These are phyloP conservation scores for Thripadectes ignobilis DNA, from an alignment of 2,797 vertebrate genomes.

Conservation along the genomic window DNA sequence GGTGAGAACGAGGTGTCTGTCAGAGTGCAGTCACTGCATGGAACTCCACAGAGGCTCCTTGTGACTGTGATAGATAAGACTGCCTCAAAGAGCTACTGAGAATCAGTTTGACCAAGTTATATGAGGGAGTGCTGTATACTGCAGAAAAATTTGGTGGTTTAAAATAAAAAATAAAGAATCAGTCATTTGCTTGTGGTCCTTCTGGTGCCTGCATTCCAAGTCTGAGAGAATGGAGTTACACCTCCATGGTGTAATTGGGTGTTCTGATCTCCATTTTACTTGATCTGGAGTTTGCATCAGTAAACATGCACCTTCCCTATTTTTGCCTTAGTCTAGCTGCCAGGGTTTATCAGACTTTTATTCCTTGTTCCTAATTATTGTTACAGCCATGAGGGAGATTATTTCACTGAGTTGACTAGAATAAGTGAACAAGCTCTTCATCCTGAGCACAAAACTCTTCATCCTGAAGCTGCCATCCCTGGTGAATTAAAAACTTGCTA, in stretches of 20 bases:
- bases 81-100: neutral
- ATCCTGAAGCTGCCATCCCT: neutral
- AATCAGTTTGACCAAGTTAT: neutral
- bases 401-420: neutral
- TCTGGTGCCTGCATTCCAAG: neutral
- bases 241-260: neutral
- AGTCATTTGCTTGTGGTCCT: neutral
- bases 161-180: neutral
- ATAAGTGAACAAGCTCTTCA: neutral
- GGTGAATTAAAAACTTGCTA: neutral
- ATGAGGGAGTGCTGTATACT: neutral
- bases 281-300: neutral
- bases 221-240: neutral
- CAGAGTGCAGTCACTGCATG: rapidly evolving
- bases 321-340: neutral
- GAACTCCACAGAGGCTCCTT: neutral
- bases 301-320: neutral
- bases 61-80: neutral
- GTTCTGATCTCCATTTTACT: neutral
- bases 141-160: neutral
- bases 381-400: neutral
- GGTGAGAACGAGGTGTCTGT: neutral
- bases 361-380: neutral
- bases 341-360: neutral
- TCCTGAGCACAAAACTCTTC: neutral